Evolutionary conservation across 35 echinoderm and acorn worm species (phyloP), one percentile per base, ranked within the genome.

Genomic region (Lytechinus variegatus): DNA sequence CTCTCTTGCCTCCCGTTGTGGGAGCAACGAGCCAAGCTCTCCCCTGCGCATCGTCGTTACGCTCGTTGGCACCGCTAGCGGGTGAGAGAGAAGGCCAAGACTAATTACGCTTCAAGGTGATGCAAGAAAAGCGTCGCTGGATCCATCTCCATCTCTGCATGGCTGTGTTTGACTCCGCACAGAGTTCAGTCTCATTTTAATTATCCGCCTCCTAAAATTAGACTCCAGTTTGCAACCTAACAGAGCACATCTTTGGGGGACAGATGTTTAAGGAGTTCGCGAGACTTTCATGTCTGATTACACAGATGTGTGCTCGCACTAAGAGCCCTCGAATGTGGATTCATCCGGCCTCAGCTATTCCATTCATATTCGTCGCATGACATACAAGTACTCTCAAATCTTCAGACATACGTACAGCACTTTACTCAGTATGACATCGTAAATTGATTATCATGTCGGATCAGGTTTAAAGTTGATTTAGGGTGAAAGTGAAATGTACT

Each of bases 181-280:
- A 79, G 66, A 79, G 66, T 24, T 79, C 66, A 79, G 66, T 4
- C 66, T 79, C 66, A 3, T 79, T 79, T 79, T 79, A 79, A 79
- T 79, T 79, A 79, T 79, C 66, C 66, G n/a, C 66, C 66, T 19
- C 66, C 66, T 79, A n/a, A 79, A 79, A 79, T 79, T 79, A 79
- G 66, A 79, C 66, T 79, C 66, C 66, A 16, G 19, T 79, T 44
- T 19, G 66, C 6, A 79, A 24, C 66, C 16, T 79, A 79, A 79
- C 66, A 79, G 66, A 79, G 66, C 66, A 16, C 4, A 79, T 79
- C 66, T 79, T 4, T 19, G 21, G 66, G 33, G 7, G 66, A 79
- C 66, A 79, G 66, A 79, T 79, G 66, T 79, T 79, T 79, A 24
- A 79, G 16, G 66, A 79, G 57, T 79, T 79, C 13, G 21, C 66